A percentile compares a stretch with the other conserved stretches of the same genome.
phyloP scores from a whole-genome alignment of 2,888 invertebrate genomes.

The Ptychoptera contaminata region DNA sequence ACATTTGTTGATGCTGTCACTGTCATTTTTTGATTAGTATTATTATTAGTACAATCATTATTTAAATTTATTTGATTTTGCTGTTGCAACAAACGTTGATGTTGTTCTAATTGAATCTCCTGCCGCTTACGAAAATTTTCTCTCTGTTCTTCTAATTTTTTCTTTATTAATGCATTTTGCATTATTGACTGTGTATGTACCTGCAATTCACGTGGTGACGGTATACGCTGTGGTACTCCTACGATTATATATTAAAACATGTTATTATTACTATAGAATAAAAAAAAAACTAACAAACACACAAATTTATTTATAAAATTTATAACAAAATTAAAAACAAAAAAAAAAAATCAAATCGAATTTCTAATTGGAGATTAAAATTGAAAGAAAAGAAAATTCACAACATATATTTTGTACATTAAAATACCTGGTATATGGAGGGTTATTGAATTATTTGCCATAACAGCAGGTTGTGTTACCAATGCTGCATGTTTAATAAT shows the following conservation, averaged over 20 bases:
- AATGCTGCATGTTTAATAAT: conserved; percentile 39
- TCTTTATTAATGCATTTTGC: conserved; percentile 74
- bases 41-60: too few relatives aligned
- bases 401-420: neutral
- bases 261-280: too few relatives aligned
- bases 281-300: too few relatives aligned
- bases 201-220: conserved; percentile 70
- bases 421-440: conserved; percentile 48
- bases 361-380: neutral
- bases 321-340: neutral
- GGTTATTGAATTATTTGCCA: conserved; percentile 46
- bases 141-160: conserved; percentile 75
- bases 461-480: conserved; percentile 42
- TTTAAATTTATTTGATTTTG: conserved; percentile 8
- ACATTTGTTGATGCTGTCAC: neutral
- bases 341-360: neutral
- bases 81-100: neutral
- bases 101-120: conserved; percentile 32
- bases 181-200: conserved; percentile 76
- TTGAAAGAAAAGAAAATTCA: neutral
- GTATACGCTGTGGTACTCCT: conserved; percentile 56
- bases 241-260: too few relatives aligned
- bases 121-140: conserved; percentile 71
- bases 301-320: too few relatives aligned
- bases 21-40: neutral